Percentiles rank a stretch among this genome's conserved stretches.
phyloP scores from a whole-genome alignment of 2,113 vertebrate species.

The Hippocampus abdominalis region DNA sequence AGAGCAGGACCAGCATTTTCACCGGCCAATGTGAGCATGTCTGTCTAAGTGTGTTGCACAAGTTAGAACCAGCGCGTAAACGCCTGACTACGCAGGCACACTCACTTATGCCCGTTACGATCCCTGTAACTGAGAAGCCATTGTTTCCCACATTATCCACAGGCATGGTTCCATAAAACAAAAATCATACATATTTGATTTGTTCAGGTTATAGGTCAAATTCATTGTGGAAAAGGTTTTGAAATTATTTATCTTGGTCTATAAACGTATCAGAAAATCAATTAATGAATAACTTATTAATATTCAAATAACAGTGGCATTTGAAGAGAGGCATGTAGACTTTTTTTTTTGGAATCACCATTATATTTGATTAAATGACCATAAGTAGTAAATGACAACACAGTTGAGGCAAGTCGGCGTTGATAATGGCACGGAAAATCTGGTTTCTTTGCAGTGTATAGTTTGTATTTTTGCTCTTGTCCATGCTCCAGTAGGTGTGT shows the following conservation, averaged over 20 bases:
- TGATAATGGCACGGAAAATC: neutral
- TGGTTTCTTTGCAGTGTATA: neutral
- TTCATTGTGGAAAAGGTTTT: neutral
- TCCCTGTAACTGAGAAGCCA: too few species aligned
- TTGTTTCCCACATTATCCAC: too few species aligned
- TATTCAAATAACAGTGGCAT: neutral
- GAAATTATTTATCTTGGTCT: too few species aligned
- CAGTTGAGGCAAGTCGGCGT: neutral
- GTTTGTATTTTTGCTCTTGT: constrained; percentile 13
- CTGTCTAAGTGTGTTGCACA: too few species aligned
- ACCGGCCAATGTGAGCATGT: too few species aligned
- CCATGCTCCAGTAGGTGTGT: constrained; percentile 40
- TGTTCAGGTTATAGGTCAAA: neutral
- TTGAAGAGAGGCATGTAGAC: neutral
- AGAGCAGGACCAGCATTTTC: too few species aligned
- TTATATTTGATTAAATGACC: neutral
- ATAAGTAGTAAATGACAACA: neutral
- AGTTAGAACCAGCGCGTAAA: too few species aligned
- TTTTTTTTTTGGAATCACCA: neutral
- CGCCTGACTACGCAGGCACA: too few species aligned
- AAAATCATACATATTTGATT: neutral
- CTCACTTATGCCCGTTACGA: too few species aligned
- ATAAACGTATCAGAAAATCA: too few species aligned
- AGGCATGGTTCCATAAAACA: too few species aligned
- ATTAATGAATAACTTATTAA: too few species aligned